Base-by-base conservation (phyloP, 2,113 vertebrate genomes). In the Gobius niger region DNA sequence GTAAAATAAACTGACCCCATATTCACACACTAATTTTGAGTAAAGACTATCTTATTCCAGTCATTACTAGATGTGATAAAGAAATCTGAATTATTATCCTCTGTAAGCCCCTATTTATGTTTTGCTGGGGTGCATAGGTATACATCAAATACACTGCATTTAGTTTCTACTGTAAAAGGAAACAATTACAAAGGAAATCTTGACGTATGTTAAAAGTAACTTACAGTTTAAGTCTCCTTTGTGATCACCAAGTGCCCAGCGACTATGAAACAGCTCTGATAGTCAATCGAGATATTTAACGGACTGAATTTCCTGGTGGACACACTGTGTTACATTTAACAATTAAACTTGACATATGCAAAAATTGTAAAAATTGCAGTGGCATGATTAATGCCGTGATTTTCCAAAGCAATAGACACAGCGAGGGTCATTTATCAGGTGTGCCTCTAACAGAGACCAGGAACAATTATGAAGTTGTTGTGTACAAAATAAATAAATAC, bases 291-390 rank as follows among this genome's bases (percentile, higher is more conserved):
- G 41, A 68, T 53, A 65, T 44, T 80, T 40, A 63, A 77, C 51
- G 77, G 52, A 44, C 53, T 51, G 59, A 84, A 88, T 88, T 90
- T 60, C 84, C 70, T 90, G 73, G 44, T 13, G 84, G 80, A 73
- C 76, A 76, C 65, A 87, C 52, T 63, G 63, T 68, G 63, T 44
- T 64, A 53, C 19, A 3, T 67, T 18, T 8, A 53, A 19, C 41
- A 70, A 53, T 72, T 65, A 15, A 57, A 68, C 63, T 65, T 18
- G 50, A 46, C 44, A 7, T 76, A 90, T 90, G 89, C 87, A 89
- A 90, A 89, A 62, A 60, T 70, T 83, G 50, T 49, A 19, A 84
- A 72, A 83, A 60, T 4, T 34, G 18, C 51, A 0, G 13, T 42
- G 78, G 73, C 9, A 9, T 66, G 53, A 70, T 40, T 57, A 34